Evolutionary conservation across 2,888 invertebrate species (phyloP).

Genomic region (Galerucella nymphaeae): DNA sequence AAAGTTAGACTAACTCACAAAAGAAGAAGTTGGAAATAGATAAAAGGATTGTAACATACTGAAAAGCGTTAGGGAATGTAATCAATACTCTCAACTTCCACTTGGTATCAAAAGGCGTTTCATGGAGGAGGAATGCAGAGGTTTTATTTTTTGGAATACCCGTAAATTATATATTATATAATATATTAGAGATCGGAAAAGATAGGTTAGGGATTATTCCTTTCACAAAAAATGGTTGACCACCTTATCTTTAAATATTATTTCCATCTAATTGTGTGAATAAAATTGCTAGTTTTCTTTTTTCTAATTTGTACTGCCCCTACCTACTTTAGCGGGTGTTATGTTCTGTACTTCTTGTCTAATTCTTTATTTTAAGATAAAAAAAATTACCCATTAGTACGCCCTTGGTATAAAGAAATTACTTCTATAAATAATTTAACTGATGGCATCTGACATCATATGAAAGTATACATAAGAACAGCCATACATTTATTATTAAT

Average conservation of each 20-base stretch:
- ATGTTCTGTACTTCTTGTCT: no score
- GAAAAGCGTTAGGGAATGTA: not conserved
- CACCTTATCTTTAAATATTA: no score
- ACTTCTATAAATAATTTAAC: slow-evolving; percentile 33
- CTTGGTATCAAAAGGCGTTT: not conserved
- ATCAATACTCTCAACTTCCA: not conserved
- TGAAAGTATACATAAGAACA: slow-evolving; percentile 15
- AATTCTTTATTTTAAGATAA: no score
- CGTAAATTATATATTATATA: not conserved
- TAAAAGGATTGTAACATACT: not conserved
- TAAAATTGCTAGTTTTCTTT: no score
- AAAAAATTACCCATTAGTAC: no score
- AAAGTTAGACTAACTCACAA: not conserved
- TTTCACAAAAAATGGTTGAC: no score
- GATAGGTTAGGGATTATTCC: no score
- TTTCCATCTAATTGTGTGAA: no score
- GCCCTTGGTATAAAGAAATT: slow-evolving; percentile 24
- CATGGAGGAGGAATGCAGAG: not conserved
- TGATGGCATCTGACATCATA: slow-evolving; percentile 18
- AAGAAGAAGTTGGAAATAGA: not conserved
- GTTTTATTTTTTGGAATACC: not conserved
- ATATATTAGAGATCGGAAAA: no score
- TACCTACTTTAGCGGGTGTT: no score
- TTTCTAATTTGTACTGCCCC: no score
- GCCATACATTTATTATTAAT: slow-evolving; percentile 25